Evolutionary conservation across 2,797 vertebrate species (phyloP), one percentile per base, ranked within the genome.

Genomic region (Pitangus sulphuratus): DNA sequence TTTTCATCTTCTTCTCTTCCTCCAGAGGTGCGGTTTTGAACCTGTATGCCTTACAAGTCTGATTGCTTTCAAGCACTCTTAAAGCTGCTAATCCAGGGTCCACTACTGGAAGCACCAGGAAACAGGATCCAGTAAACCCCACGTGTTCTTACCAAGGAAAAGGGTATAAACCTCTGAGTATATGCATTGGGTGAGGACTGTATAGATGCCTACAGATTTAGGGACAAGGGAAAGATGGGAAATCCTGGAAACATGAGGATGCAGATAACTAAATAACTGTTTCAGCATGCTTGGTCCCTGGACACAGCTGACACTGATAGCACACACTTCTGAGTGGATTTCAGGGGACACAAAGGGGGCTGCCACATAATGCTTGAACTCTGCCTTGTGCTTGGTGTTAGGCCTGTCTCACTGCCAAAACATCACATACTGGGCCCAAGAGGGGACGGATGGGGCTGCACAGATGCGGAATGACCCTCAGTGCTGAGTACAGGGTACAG

Each of bases 271-370:
- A n/a, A 48, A 42, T 40, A n/a, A 47, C 19, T 50, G 11, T 64
- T 84, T 62, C 8, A 12, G 20, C 24, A 28, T 26, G 13, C 20
- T 48, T 77, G 45, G 58, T 48, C 60, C 50, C 48, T 66, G 42
- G 30, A 82, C n/a, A 37, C 15, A 60, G n/a, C 17, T 79, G 62
- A 37, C 9, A 17, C 25, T 37, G 39, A 48, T 1, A 3, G 37
- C 31, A 80, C 18, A 17, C 4, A 40, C 4, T 58, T 45, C 37
- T 58, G 1, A 7, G 24, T 66, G 57, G 65, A 84, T 54, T 83
- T 79, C 8, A 48, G 35, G 14, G 44, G 12, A 37, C 1, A 2
- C 0, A 3, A 54, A 6, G 0, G 1, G 6, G 16, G 3, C n/a
- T 90, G n/a, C 21, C 51, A 69, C 39, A 61, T 16, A 39, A 8